Evolutionary conservation across 2,888 invertebrate genomes (phyloP).

Genomic region (Ctena decussata): DNA sequence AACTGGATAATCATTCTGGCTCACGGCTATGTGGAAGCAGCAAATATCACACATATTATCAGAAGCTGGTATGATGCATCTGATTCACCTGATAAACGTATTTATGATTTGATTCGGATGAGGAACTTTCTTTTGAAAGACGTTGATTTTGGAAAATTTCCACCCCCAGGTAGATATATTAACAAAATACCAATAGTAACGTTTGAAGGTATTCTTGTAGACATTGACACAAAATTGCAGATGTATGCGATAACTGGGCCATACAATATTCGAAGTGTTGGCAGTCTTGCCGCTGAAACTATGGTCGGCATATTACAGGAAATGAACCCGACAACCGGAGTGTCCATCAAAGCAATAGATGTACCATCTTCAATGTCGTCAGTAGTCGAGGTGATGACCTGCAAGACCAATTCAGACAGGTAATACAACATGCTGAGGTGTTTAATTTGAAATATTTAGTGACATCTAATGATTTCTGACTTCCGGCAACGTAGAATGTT

Average conservation of each 20-base stretch:
- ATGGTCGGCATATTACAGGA: conserved; percentile 34
- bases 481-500: no score
- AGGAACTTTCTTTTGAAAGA: conserved; percentile 20
- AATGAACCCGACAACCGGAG: conserved; percentile 12
- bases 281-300: conserved; percentile 45
- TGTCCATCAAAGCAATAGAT: conserved; percentile 39
- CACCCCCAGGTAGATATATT: conserved; percentile 26
- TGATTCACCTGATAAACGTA: conserved; percentile 26
- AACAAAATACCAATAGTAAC: conserved; percentile 29
- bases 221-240: conserved; percentile 48
- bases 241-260: conserved; percentile 9
- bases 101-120: background rate
- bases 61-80: conserved; percentile 46
- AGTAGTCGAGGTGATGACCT: conserved; percentile 25
- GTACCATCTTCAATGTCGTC: conserved; percentile 27
- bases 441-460: no score
- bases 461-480: no score
- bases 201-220: conserved; percentile 37
- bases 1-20: conserved; percentile 39
- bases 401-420: conserved; percentile 30
- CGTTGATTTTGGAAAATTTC: conserved; percentile 32
- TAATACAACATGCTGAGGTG: no score
- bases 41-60: conserved; percentile 27
- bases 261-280: conserved; percentile 24
- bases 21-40: conserved; percentile 31